These are phyloP conservation scores for Nomada fabriciana DNA, from an alignment of 2,888 invertebrate genomes.

Conservation along the genomic window DNA sequence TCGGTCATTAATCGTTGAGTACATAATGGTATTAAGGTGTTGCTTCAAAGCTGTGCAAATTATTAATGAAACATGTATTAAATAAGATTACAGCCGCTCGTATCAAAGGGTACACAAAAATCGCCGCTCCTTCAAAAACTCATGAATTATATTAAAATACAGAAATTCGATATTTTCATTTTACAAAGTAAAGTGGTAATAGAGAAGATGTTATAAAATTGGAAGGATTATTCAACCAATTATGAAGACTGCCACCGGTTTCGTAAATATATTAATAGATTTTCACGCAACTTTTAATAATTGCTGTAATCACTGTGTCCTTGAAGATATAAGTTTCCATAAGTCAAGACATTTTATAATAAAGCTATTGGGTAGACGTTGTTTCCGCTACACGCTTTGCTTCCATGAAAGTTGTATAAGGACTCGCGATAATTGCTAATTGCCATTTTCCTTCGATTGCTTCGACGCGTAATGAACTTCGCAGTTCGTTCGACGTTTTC, in stretches of 20 bases:
- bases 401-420: neutral
- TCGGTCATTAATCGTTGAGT: neutral
- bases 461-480: neutral
- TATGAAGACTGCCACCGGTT: neutral
- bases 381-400: conserved; percentile 1
- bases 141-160: neutral
- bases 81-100: neutral
- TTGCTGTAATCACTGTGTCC: neutral
- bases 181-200: no score
- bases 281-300: neutral
- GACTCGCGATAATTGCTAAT: neutral
- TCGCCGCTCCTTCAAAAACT: neutral
- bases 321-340: neutral
- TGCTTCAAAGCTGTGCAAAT: conserved; percentile 7
- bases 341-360: neutral
- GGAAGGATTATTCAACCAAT: neutral
- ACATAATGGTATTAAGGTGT: neutral
- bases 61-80: neutral
- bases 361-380: neutral
- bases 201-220: no score
- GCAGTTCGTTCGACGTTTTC: neutral
- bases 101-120: neutral
- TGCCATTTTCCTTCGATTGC: neutral
- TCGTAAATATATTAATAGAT: neutral
- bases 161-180: neutral